phyloP scores from a whole-genome alignment of 2,888 invertebrate genomes.

The Agrotis segetum region DNA sequence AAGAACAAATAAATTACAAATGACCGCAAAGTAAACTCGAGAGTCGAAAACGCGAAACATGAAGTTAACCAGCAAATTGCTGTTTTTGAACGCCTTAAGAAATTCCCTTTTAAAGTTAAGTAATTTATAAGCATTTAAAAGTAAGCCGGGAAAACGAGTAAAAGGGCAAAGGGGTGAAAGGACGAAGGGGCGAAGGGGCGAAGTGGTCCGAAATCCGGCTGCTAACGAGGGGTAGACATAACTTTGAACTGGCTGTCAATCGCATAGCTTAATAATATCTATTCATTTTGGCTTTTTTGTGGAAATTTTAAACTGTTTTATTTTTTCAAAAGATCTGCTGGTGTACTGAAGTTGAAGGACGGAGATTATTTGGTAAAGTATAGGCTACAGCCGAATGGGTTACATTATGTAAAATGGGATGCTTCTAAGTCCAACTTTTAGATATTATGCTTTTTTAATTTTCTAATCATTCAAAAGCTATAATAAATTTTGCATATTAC shows the following conservation, averaged over 20 bases:
- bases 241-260: constrained; percentile 54
- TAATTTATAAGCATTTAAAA: constrained; percentile 62
- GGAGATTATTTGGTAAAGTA: neutral
- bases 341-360: neutral
- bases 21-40: constrained; percentile 14
- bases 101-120: constrained; percentile 44
- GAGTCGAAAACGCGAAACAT: constrained; percentile 8
- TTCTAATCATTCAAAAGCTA: too few species aligned
- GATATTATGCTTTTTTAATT: too few species aligned
- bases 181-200: constrained; percentile 29
- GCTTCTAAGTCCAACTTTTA: too few species aligned
- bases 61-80: constrained; percentile 39
- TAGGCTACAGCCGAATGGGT: too few species aligned
- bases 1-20: constrained; percentile 6
- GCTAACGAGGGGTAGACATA: constrained; percentile 45
- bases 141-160: constrained; percentile 54
- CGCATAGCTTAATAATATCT: constrained; percentile 24
- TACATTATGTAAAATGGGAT: too few species aligned
- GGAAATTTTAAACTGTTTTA: neutral
- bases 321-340: neutral
- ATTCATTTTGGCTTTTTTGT: constrained; percentile 6
- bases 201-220: constrained; percentile 36
- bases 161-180: constrained; percentile 29
- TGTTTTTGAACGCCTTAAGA: constrained; percentile 47
- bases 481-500: too few species aligned